Conservation (phyloP, 2,888 invertebrate genomes). For the Idaea aversata region DNA sequence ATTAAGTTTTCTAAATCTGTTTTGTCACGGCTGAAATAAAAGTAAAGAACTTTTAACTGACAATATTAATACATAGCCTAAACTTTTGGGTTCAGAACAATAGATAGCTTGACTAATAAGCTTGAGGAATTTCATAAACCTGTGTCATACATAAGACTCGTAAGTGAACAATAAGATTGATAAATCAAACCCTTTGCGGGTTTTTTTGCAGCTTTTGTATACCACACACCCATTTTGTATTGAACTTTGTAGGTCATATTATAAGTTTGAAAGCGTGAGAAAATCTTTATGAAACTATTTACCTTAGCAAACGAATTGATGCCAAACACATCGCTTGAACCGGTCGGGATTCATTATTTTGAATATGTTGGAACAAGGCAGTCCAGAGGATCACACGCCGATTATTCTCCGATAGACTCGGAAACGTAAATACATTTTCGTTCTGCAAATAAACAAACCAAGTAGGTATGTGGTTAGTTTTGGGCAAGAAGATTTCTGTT, state of each 20-base stretch:
- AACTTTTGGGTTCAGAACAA: neutral
- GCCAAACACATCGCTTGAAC: conserved; percentile 80
- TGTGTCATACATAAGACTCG: no score
- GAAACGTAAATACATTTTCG: conserved; percentile 80
- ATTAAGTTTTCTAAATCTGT: conserved; percentile 84
- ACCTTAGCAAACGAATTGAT: conserved; percentile 85
- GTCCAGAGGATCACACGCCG: conserved; percentile 82
- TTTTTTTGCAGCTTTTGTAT: no score
- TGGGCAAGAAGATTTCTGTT: neutral
- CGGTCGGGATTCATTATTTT: conserved; percentile 61
- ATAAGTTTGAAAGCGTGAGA: neutral
- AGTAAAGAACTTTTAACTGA: conserved; percentile 1
- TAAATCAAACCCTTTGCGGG: no score
- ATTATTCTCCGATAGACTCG: conserved; percentile 78
- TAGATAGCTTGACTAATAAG: no score
- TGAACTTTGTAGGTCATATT: no score
- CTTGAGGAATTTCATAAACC: no score
- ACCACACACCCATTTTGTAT: no score
- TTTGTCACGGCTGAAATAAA: conserved; percentile 87
- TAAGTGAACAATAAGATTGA: no score
- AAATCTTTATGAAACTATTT: conserved; percentile 22
- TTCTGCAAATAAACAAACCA: conserved; percentile 51
- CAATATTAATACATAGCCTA: neutral
- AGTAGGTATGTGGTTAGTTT: neutral
- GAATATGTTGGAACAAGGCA: conserved; percentile 80